A percentile compares a stretch with the other conserved stretches of the same genome.
phyloP scores from a whole-genome alignment of 2,888 invertebrate genomes.

The Philhelius pedissequus region DNA sequence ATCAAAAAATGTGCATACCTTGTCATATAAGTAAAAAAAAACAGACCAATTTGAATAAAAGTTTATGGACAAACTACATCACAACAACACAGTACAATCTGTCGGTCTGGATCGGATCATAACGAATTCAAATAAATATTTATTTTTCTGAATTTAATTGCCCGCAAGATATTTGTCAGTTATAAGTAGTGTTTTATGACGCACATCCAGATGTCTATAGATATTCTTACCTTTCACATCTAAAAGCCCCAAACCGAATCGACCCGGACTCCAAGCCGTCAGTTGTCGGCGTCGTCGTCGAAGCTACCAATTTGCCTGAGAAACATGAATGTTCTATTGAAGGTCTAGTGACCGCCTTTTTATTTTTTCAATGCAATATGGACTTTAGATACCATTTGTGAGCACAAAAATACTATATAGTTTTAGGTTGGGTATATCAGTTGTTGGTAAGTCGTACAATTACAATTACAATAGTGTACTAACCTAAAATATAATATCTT shows the following conservation, averaged over 20 bases:
- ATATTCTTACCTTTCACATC: slow-evolving; percentile 45
- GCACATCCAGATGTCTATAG: not conserved
- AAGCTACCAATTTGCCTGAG: slow-evolving; percentile 21
- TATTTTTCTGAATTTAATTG: slow-evolving; percentile 27
- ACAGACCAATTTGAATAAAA: not conserved
- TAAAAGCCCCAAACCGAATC: not conserved
- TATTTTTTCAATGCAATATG: slow-evolving; percentile 10
- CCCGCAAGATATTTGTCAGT: slow-evolving; percentile 17
- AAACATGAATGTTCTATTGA: slow-evolving; percentile 34
- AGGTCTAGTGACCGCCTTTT: slow-evolving; percentile 52
- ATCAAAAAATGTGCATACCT: not conserved
- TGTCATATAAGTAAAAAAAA: not conserved
- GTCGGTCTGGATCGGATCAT: slow-evolving; percentile 29
- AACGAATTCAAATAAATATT: slow-evolving; percentile 3
- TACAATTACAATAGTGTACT: too few species aligned
- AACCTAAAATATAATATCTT: slow-evolving; percentile 2
- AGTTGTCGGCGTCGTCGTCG: not conserved
- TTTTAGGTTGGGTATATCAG: not conserved
- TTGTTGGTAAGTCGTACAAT: not conserved
- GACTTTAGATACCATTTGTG: not conserved
- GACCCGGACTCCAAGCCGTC: slow-evolving; percentile 24
- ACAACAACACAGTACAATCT: slow-evolving; percentile 14
- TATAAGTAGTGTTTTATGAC: not conserved
- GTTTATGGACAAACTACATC: not conserved
- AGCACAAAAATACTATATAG: not conserved